These are phyloP conservation scores for Lasius platythorax DNA, from an alignment of 2,888 invertebrate genomes.

Conservation along the genomic window DNA sequence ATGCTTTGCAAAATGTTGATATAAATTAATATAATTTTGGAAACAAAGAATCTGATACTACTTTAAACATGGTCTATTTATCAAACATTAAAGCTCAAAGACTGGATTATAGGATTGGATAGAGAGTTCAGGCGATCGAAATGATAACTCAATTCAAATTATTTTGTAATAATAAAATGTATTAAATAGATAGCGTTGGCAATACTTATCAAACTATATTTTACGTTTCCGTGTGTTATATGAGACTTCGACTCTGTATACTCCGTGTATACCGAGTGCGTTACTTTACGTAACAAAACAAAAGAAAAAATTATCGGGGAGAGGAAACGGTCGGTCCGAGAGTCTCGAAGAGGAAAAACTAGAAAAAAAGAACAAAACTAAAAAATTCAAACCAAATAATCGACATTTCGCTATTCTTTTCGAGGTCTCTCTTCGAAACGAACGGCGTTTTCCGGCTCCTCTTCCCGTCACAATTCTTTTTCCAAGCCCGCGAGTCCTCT, in stretches of 20 bases:
- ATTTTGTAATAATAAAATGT: constrained; percentile 85
- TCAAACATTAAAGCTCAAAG: neutral
- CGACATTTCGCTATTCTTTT: constrained; percentile 5
- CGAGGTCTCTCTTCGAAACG: constrained; percentile 38
- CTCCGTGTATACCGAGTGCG: constrained; percentile 60
- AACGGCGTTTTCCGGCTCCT: constrained; percentile 24
- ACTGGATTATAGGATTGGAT: constrained; percentile 36
- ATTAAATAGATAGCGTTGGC: constrained; percentile 85
- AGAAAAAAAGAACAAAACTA: constrained; percentile 40
- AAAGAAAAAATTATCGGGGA: constrained; percentile 53
- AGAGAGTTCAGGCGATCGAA: neutral
- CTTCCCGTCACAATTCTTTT: constrained; percentile 56
- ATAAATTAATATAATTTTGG: neutral
- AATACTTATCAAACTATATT: constrained; percentile 84
- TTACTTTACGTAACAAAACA: constrained; percentile 49
- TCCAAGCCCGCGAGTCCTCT: constrained; percentile 73
- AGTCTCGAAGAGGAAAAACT: constrained; percentile 12
- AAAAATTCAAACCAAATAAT: constrained; percentile 26
- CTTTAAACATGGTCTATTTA: neutral
- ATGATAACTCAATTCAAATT: constrained; percentile 64
- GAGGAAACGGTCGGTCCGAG: constrained; percentile 37
- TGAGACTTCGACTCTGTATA: constrained; percentile 78
- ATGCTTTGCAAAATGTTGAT: neutral
- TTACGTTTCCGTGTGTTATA: constrained; percentile 79
- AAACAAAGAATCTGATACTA: neutral